Percentiles rank a stretch among this genome's conserved stretches.
Conservation (phyloP, 2,888 invertebrate species). For the Dicycla oo region DNA sequence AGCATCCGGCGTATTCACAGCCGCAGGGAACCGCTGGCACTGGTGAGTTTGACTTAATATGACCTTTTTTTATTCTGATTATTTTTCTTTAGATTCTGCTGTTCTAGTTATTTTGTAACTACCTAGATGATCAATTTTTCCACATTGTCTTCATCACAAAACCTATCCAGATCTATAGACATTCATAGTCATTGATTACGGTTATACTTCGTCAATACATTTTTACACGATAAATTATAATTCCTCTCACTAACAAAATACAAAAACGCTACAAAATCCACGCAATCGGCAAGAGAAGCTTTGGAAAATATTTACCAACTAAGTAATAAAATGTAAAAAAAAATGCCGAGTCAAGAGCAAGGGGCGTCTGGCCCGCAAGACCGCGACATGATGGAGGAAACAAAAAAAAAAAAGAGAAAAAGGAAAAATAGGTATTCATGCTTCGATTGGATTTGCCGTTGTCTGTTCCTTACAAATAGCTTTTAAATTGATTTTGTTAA, state of each 20-base stretch:
- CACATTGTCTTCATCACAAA: background rate
- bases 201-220: background rate
- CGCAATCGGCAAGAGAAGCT: conserved; percentile 79
- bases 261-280: conserved; percentile 75
- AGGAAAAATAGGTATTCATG: conserved; percentile 83
- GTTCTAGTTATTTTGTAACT: background rate
- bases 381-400: conserved; percentile 87
- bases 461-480: conserved; percentile 89
- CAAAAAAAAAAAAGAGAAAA: conserved; percentile 77
- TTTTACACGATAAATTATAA: conserved; percentile 34
- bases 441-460: conserved; percentile 88
- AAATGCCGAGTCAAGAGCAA: conserved; percentile 88
- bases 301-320: conserved; percentile 88
- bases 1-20: conserved; percentile 92
- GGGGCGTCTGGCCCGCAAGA: conserved; percentile 88
- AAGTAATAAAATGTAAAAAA: conserved; percentile 86
- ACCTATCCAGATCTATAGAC: background rate
- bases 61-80: too few relatives aligned
- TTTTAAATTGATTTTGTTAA: conserved; percentile 88
- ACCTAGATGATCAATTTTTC: background rate
- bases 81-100: background rate
- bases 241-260: conserved; percentile 39
- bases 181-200: background rate
- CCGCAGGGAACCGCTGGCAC: conserved; percentile 90
- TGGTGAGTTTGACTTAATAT: conserved; percentile 82